Evolutionary conservation across 2,797 vertebrate genomes (phyloP).

Genomic region (Loriculus beryllinus): DNA sequence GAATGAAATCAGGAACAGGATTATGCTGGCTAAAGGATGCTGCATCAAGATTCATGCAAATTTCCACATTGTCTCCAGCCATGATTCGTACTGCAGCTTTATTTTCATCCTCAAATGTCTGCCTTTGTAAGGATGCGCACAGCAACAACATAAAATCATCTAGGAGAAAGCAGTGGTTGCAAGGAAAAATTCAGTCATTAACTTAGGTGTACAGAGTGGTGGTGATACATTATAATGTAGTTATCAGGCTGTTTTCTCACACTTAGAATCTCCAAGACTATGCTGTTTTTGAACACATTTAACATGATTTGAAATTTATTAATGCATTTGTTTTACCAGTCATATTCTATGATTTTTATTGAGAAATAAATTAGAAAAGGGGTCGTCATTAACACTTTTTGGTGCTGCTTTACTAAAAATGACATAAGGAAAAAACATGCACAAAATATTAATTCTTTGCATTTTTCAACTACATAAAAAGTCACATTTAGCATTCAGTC

Average conservation of each 20-base stretch:
- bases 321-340: not conserved
- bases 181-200: not conserved
- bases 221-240: not conserved
- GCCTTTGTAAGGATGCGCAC: slow-evolving; percentile 92
- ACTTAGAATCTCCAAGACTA: not conserved
- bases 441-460: not conserved
- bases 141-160: slow-evolving; percentile 97
- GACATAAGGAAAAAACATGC: not conserved
- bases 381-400: not conserved
- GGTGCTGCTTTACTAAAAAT: not conserved
- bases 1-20: slow-evolving; percentile 96
- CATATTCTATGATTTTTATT: not conserved
- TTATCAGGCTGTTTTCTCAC: not conserved
- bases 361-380: not conserved
- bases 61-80: slow-evolving; percentile 97
- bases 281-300: not conserved
- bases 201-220: not conserved
- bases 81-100: slow-evolving; percentile 92
- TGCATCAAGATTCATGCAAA: slow-evolving; percentile 94
- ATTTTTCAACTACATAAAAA: not conserved
- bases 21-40: slow-evolving; percentile 96
- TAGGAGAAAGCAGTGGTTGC: slow-evolving; percentile 54
- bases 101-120: slow-evolving; percentile 97
- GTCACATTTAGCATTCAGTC: not conserved
- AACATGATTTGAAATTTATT: not conserved